Evolutionary conservation across 2,113 vertebrate genomes (phyloP).

Genomic region (Chaetodon auriga): DNA sequence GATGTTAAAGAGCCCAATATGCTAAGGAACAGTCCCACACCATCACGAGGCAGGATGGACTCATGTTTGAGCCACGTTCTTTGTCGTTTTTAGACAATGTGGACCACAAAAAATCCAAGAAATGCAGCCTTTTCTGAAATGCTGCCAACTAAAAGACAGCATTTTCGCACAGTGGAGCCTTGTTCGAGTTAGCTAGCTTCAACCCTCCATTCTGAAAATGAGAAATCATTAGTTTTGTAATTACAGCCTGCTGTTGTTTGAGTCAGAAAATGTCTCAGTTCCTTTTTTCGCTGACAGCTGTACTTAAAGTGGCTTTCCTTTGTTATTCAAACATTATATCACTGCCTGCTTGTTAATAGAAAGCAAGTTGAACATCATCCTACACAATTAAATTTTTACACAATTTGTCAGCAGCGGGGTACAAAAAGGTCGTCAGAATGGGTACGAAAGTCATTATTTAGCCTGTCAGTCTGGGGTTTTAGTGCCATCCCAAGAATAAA

Average conservation of each 20-base stretch:
- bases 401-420: neutral
- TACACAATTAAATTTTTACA: neutral
- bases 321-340: neutral
- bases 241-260: neutral
- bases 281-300: neutral
- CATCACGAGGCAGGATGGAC: neutral
- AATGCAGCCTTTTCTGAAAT: neutral
- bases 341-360: neutral
- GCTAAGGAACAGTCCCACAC: neutral
- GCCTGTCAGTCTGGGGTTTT: neutral
- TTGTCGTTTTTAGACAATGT: neutral
- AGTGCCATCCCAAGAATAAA: conserved; percentile 5
- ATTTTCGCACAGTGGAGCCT: neutral
- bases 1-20: neutral
- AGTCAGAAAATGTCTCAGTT: neutral
- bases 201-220: neutral
- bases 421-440: neutral
- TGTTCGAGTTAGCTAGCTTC: neutral
- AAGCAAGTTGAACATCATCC: neutral
- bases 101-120: neutral
- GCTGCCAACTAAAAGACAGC: neutral
- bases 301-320: neutral
- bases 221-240: neutral
- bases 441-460: conserved; percentile 6
- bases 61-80: neutral